Evolutionary conservation across 1,140 invertebrate genomes (phyloP), one percentile per base, ranked within the genome.

Genomic region (Tetramorium alpestre): DNA sequence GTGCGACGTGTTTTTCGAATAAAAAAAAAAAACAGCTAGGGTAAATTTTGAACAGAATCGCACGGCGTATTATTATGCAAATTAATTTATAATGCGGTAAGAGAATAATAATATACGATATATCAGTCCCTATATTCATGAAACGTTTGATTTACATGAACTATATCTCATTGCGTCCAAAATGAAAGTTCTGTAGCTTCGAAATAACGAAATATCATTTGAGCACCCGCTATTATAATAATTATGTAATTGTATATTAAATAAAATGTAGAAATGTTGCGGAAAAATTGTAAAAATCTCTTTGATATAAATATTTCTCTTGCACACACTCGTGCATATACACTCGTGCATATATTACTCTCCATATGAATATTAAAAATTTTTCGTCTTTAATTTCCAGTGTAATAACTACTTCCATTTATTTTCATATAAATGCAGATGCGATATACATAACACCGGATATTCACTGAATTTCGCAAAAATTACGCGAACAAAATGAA

Each of bases 51-150:
- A 3, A 51, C 25, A 28, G 67, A 44, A 44, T 58, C 56, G 28
- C n/a, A 28, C 11, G 38, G 22, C 82, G 18, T 47, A 82, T 82
- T 73, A 58, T 82, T 58, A 73, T 82, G 80, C 38, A 82, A 82
- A 82, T 73, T 82, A 72, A 82, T 82, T 82, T 72, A 73, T 73
- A 82, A 72, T 58, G 44, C 58, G 25, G 49, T 78, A 80, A 75
- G 82, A 80, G 56, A 77, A 85, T 62, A 80, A 77, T 64, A 51
- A 77, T 64, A 51, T 28, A 33, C 18, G 73, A 85, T 65, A 58
- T 44, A 58, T 85, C 73, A 64, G 44, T 51, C 16, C 10, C 5
- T 44, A 28, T 64, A 85, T 85, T 75, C 82, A 60, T 82, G 69
- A 28, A 72, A 16, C 28, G 65, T 81, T 82, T 16, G 67, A 73